phyloP scores from a whole-genome alignment of 2,113 vertebrate genomes.

The Excalfactoria chinensis region DNA sequence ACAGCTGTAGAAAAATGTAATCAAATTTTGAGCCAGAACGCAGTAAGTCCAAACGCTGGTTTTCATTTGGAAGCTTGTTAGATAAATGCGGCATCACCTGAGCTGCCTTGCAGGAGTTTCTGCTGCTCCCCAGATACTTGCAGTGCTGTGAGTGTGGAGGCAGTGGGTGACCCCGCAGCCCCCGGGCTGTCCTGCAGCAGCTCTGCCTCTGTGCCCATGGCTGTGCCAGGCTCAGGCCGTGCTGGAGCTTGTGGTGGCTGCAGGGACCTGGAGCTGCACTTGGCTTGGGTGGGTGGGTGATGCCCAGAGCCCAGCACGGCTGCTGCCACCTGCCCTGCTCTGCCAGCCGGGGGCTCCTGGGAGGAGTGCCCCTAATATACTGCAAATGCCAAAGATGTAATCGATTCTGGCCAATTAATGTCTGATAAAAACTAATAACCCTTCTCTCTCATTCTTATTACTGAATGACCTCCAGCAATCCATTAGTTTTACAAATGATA shows the following conservation, averaged over 20 bases:
- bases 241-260: too few relatives aligned
- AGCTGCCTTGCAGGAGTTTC: background rate
- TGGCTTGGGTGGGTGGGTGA: too few relatives aligned
- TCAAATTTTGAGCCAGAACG: slow-evolving; percentile 81
- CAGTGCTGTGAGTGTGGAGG: accelerated
- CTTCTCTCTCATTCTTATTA: slow-evolving; percentile 56
- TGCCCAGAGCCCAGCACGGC: background rate
- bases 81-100: slow-evolving; percentile 73
- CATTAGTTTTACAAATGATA: slow-evolving; percentile 58
- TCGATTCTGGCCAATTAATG: slow-evolving; percentile 63
- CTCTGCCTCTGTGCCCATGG: background rate
- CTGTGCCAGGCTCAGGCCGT: background rate
- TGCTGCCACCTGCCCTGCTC: background rate
- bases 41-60: slow-evolving; percentile 80
- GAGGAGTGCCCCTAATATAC: background rate
- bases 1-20: slow-evolving; percentile 81
- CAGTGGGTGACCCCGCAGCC: too few relatives aligned
- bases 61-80: slow-evolving; percentile 80
- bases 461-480: slow-evolving; percentile 60
- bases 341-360: accelerated
- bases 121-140: background rate
- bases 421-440: slow-evolving; percentile 61
- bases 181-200: background rate
- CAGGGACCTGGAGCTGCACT: too few relatives aligned
- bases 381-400: slow-evolving; percentile 18